Evolutionary conservation across 2,888 invertebrate species (phyloP).

Genomic region (Cephus spinipes): DNA sequence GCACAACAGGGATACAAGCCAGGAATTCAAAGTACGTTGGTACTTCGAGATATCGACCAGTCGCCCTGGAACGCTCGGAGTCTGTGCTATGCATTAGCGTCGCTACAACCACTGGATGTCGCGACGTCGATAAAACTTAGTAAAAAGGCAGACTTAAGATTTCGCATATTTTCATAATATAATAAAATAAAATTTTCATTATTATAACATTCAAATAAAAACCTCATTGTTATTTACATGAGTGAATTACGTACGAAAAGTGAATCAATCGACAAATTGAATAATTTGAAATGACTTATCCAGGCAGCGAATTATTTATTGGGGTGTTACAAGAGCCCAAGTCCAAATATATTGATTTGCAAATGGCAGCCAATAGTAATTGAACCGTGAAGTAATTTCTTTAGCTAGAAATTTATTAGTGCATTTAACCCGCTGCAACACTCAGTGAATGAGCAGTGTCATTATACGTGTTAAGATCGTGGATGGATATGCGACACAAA

Average conservation of each 20-base stretch:
- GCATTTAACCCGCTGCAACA: not conserved
- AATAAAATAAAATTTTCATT: not conserved
- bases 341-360: not conserved
- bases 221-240: not conserved
- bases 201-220: not conserved
- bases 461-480: not conserved
- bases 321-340: not conserved
- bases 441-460: too few species aligned
- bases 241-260: not conserved
- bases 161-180: not conserved
- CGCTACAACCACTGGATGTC: constrained; percentile 43
- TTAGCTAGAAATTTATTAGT: not conserved
- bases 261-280: not conserved
- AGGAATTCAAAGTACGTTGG: constrained; percentile 55
- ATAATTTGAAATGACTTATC: not conserved
- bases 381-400: not conserved
- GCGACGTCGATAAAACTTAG: constrained; percentile 11
- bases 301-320: not conserved
- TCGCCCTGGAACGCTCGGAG: constrained; percentile 47
- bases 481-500: not conserved
- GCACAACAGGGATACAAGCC: constrained; percentile 8
- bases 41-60: constrained; percentile 62
- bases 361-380: not conserved
- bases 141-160: not conserved
- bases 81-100: constrained; percentile 47